phyloP scores from a whole-genome alignment of 2,888 invertebrate genomes.

The Drosophila mayaguana region DNA sequence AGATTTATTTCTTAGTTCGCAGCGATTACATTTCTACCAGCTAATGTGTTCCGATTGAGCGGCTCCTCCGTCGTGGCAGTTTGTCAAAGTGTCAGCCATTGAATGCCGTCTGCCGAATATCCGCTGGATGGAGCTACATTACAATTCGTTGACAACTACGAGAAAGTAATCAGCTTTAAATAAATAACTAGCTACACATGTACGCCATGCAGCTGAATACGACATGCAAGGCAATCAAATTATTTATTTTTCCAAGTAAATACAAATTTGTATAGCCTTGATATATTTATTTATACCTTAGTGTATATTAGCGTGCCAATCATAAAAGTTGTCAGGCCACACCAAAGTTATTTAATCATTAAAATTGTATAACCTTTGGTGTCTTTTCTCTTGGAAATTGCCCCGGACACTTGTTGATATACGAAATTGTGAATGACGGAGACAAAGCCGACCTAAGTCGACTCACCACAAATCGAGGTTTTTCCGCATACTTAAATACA shows the following conservation, averaged over 20 bases:
- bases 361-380: background rate
- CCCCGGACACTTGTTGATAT: constrained; percentile 10
- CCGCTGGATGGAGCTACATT: constrained; percentile 9
- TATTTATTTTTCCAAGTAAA: background rate
- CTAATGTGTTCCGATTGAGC: constrained; percentile 77
- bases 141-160: constrained; percentile 60
- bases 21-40: constrained; percentile 70
- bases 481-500: constrained; percentile 13
- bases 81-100: constrained; percentile 73
- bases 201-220: background rate
- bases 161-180: constrained; percentile 61
- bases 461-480: constrained; percentile 3
- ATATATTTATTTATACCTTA: background rate
- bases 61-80: constrained; percentile 62
- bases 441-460: constrained; percentile 27
- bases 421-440: constrained; percentile 8
- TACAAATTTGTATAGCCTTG: background rate
- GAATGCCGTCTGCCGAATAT: constrained; percentile 41
- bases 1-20: constrained; percentile 83
- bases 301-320: background rate
- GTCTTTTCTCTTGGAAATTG: background rate
- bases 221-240: background rate
- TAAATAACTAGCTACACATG: constrained; percentile 20
- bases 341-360: too few relatives aligned
- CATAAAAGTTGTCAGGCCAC: background rate